These are phyloP conservation scores for Acleris literana DNA, from an alignment of 2,888 invertebrate species.

Conservation along the genomic window DNA sequence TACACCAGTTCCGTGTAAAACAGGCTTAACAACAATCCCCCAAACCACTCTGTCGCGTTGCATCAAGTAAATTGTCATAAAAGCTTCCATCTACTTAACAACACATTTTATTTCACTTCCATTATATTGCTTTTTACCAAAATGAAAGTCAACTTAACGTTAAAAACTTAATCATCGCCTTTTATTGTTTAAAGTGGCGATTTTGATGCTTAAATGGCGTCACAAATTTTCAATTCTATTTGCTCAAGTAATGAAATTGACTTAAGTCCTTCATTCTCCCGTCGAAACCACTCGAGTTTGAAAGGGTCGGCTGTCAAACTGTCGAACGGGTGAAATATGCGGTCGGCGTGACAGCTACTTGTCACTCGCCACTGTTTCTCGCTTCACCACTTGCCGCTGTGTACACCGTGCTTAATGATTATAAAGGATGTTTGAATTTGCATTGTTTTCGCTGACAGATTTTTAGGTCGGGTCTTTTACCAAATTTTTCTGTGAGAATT, in stretches of 20 bases:
- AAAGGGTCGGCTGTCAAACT: conserved; percentile 19
- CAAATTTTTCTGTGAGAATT: no score
- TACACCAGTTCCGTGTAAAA: conserved; percentile 5
- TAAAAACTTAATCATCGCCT: background rate
- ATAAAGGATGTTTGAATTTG: background rate
- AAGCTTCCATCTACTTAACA: conserved; percentile 26
- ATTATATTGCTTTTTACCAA: background rate
- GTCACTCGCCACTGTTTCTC: conserved; percentile 14
- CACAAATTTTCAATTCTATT: conserved; percentile 6
- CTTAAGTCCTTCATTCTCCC: conserved; percentile 1
- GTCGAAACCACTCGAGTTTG: conserved; percentile 10
- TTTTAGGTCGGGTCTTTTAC: background rate
- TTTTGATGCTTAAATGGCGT: background rate
- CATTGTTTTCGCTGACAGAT: background rate
- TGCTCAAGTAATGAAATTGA: conserved; percentile 2
- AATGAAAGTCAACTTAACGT: background rate
- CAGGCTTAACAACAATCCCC: background rate
- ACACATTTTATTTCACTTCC: conserved; percentile 5
- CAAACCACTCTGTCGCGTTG: conserved; percentile 11
- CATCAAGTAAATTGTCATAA: conserved; percentile 28
- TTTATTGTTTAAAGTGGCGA: conserved; percentile 5
- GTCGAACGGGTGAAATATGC: conserved; percentile 16
- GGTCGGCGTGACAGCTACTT: conserved; percentile 13
- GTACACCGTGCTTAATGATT: background rate
- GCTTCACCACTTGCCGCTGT: conserved; percentile 8